A percentile compares a stretch with the other conserved stretches of the same genome.
These are phyloP conservation scores for Sciurus niger DNA, from an alignment of 2,113 vertebrate species.

Conservation along the genomic window DNA sequence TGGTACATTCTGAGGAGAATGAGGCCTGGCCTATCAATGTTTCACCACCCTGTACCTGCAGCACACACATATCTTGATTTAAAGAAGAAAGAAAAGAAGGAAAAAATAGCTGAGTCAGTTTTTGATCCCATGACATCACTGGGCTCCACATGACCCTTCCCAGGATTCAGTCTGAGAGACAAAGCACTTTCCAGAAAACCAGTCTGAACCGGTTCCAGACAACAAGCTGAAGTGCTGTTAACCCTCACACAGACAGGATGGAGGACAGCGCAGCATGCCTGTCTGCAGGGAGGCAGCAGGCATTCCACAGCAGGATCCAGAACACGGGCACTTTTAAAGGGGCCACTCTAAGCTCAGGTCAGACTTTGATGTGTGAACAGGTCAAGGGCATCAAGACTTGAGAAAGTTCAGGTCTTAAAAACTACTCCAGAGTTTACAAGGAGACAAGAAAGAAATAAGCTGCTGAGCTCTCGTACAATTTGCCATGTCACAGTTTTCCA, in stretches of 20 bases:
- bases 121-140: slow-evolving; percentile 93
- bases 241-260: slow-evolving; percentile 88
- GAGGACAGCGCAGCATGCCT: slow-evolving; percentile 57
- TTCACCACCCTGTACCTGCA: slow-evolving; percentile 80
- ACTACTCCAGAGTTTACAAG: background rate
- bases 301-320: slow-evolving; percentile 88
- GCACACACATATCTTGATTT: slow-evolving; percentile 74
- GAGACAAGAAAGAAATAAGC: background rate
- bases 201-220: slow-evolving; percentile 93
- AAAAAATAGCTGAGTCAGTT: slow-evolving; percentile 91
- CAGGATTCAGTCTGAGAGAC: slow-evolving; percentile 93
- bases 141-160: slow-evolving; percentile 94
- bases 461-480: background rate
- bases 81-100: slow-evolving; percentile 80
- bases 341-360: background rate
- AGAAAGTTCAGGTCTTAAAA: background rate
- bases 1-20: slow-evolving; percentile 16
- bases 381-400: background rate
- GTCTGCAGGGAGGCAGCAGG: slow-evolving; percentile 73
- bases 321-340: slow-evolving; percentile 81
- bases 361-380: background rate
- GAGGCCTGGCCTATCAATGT: background rate
- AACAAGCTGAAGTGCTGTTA: slow-evolving; percentile 92
- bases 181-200: slow-evolving; percentile 95
- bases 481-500: background rate